Evolutionary conservation across 2,113 vertebrate species (phyloP).

Genomic region (Murina feae): DNA sequence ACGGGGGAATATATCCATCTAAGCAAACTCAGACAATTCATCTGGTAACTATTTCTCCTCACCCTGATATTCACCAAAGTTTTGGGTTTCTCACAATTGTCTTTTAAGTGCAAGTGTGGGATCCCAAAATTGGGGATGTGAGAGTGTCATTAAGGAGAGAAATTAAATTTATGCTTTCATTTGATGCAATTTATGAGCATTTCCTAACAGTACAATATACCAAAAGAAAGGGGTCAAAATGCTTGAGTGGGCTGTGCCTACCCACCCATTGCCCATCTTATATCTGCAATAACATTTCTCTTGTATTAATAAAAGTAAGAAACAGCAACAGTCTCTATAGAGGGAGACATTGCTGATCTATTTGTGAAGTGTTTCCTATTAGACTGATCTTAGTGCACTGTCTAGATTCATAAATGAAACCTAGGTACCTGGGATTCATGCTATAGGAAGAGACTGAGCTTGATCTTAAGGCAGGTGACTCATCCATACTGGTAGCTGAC

Average conservation of each 20-base stretch:
- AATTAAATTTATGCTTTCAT: not conserved
- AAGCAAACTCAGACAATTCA: not conserved
- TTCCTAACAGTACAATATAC: not conserved
- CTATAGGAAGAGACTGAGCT: not conserved
- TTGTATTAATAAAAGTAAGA: not conserved
- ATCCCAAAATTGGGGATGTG: not conserved
- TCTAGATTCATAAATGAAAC: not conserved
- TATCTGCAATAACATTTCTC: constrained; percentile 7
- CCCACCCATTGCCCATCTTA: not conserved
- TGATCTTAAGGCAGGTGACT: not conserved
- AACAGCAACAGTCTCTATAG: not conserved
- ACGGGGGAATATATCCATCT: not conserved
- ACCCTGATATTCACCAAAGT: not conserved
- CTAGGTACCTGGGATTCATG: not conserved
- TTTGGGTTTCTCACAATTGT: not conserved
- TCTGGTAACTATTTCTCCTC: not conserved
- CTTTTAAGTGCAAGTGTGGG: not conserved
- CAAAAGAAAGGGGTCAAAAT: not conserved
- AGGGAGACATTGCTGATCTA: not conserved
- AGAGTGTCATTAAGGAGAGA: not conserved
- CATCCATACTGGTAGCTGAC: not conserved
- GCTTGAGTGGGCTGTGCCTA: too few species aligned
- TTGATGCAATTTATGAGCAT: not conserved
- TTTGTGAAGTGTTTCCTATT: not conserved
- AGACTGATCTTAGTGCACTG: not conserved